A percentile compares a stretch with the other conserved stretches of the same genome.
Evolutionary conservation across 2,888 invertebrate genomes (phyloP).

Genomic region (Glaucopsyche alexis): DNA sequence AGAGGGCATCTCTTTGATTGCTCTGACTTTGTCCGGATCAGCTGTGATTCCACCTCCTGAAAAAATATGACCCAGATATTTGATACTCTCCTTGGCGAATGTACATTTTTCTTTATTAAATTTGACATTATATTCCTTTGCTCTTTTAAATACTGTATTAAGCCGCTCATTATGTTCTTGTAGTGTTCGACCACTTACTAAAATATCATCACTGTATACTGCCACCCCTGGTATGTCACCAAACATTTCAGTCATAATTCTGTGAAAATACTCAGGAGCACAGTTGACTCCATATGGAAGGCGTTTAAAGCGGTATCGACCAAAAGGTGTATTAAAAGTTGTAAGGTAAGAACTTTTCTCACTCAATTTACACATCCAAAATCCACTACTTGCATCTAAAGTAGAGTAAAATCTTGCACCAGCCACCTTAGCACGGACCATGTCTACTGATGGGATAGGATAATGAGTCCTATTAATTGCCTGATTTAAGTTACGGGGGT

Average conservation of each 20-base stretch:
- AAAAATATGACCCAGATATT: neutral
- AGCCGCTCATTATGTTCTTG: slow-evolving; percentile 34
- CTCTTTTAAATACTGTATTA: slow-evolving; percentile 33
- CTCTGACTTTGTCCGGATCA: slow-evolving; percentile 36
- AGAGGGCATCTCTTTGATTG: slow-evolving; percentile 36
- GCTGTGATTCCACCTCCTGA: slow-evolving; percentile 28
- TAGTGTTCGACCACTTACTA: slow-evolving; percentile 32
- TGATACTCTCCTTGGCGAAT: slow-evolving; percentile 33
- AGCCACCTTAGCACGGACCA: slow-evolving; percentile 32
- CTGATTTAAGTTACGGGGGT: slow-evolving; percentile 37
- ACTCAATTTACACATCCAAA: slow-evolving; percentile 34
- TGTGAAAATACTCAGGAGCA: slow-evolving; percentile 37
- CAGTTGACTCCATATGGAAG: slow-evolving; percentile 38
- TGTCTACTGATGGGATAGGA: slow-evolving; percentile 36
- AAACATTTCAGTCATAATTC: slow-evolving; percentile 38
- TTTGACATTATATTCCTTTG: slow-evolving; percentile 34
- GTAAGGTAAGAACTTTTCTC: slow-evolving; percentile 26
- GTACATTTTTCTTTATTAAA: slow-evolving; percentile 38
- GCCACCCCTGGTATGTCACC: too few relatives aligned
- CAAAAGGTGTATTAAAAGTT: slow-evolving; percentile 31
- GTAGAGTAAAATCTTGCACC: slow-evolving; percentile 36
- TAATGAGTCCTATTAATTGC: slow-evolving; percentile 37
- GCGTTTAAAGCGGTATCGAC: slow-evolving; percentile 37
- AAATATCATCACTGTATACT: slow-evolving; percentile 34
- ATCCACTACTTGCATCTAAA: slow-evolving; percentile 39